phyloP scores from a whole-genome alignment of 2,888 invertebrate species.

The Diabrotica balteata region DNA sequence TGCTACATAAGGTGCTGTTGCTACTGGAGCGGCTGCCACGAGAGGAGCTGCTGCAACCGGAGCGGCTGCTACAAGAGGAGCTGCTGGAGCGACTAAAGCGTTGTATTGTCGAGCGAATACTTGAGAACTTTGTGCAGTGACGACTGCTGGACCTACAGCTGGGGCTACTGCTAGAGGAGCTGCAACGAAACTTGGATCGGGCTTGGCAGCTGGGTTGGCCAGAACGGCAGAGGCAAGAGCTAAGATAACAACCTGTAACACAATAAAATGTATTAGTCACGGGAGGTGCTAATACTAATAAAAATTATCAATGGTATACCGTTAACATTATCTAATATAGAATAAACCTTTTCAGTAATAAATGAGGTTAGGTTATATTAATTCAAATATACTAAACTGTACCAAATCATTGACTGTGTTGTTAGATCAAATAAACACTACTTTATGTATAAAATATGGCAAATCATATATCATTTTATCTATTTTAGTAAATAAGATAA shows the following conservation, averaged over 20 bases:
- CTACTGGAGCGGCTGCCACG: not conserved
- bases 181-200: constrained; percentile 5
- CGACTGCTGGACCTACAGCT: constrained; percentile 56
- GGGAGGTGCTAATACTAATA: no score
- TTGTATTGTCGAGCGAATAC: constrained; percentile 61
- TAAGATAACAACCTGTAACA: constrained; percentile 4
- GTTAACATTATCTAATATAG: no score
- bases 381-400: no score
- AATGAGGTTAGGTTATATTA: no score
- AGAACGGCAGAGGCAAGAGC: constrained; percentile 2
- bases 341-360: no score
- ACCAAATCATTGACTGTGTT: no score
- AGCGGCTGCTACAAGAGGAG: constrained; percentile 50
- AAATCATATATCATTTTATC: no score
- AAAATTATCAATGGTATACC: no score
- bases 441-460: no score
- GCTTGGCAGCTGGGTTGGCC: constrained; percentile 5
- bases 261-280: no score
- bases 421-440: no score
- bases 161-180: constrained; percentile 7
- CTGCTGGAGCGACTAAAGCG: constrained; percentile 9
- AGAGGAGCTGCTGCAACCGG: constrained; percentile 54
- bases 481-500: no score
- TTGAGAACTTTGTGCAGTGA: constrained; percentile 72
- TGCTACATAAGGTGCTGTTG: constrained; percentile 4